A percentile compares a stretch with the other conserved stretches of the same genome.
Conservation (phyloP, 2,888 invertebrate species). For the Cynaeus angustus region DNA sequence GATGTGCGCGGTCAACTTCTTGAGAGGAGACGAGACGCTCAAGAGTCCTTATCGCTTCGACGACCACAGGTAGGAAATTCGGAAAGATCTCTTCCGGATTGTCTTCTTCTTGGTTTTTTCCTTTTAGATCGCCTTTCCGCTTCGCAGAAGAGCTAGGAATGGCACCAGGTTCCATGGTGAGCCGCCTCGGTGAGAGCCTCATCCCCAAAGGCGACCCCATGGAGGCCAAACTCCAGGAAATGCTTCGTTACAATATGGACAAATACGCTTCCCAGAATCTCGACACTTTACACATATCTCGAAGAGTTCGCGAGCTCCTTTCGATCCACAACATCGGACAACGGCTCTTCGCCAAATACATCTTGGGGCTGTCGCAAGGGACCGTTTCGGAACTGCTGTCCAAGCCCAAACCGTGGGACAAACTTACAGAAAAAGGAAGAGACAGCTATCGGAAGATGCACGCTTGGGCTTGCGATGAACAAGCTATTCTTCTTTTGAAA, state of each 20-base stretch:
- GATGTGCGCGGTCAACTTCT: conserved; percentile 71
- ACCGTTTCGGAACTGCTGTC: conserved; percentile 98
- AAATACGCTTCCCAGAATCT: conserved; percentile 94
- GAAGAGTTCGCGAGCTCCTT: conserved; percentile 93
- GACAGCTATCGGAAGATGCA: conserved; percentile 99
- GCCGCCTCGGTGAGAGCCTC: conserved; percentile 89
- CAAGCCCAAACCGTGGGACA: conserved; percentile 99
- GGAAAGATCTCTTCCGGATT: background rate
- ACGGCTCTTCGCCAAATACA: conserved; percentile 98
- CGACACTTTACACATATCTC: conserved; percentile 95
- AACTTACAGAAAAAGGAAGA: conserved; percentile 98
- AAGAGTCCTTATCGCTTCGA: conserved; percentile 86
- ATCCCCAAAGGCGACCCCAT: conserved; percentile 95
- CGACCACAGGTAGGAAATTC: conserved; percentile 74
- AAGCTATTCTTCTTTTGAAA: conserved; percentile 97
- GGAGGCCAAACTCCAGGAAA: conserved; percentile 94
- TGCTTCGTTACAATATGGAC: conserved; percentile 96
- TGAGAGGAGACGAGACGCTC: conserved; percentile 72
- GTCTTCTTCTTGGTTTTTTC: background rate
- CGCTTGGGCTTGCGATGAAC: conserved; percentile 99
- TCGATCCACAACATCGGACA: conserved; percentile 99
- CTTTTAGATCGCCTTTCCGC: conserved; percentile 80
- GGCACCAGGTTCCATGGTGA: conserved; percentile 86
- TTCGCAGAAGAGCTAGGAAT: conserved; percentile 89
- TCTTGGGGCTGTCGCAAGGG: conserved; percentile 96